Evolutionary conservation across 2,888 invertebrate species (phyloP).

Genomic region (Latrodectus elegans): DNA sequence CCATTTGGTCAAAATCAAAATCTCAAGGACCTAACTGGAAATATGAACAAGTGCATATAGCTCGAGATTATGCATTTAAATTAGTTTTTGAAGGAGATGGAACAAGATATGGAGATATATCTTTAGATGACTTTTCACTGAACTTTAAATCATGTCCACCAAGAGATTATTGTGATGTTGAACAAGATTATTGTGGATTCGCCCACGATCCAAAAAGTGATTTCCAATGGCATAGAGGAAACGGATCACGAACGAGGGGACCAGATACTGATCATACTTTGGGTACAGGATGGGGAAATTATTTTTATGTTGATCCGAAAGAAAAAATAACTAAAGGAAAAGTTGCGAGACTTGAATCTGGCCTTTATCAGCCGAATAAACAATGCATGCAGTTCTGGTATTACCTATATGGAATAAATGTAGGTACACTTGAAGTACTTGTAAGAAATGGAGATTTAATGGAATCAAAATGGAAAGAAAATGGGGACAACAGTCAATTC

Average conservation of each 20-base stretch:
- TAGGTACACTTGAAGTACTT: conserved; percentile 66
- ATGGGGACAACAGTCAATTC: conserved; percentile 40
- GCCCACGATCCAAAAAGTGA: conserved; percentile 50
- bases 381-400: conserved; percentile 70
- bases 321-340: conserved; percentile 9
- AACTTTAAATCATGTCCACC: conserved; percentile 57
- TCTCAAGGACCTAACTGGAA: conserved; percentile 68
- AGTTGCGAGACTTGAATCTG: conserved; percentile 55
- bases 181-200: conserved; percentile 65
- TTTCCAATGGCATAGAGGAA: conserved; percentile 62
- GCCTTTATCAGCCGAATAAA: conserved; percentile 39
- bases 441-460: conserved; percentile 43
- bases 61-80: conserved; percentile 36
- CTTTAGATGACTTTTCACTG: conserved; percentile 64
- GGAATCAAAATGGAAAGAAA: conserved; percentile 50
- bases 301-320: conserved; percentile 55
- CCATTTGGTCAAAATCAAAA: conserved; percentile 39
- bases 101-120: conserved; percentile 53
- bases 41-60: conserved; percentile 61
- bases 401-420: conserved; percentile 64
- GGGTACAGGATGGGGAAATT: conserved; percentile 47
- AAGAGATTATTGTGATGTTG: conserved; percentile 66
- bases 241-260: conserved; percentile 40
- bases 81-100: conserved; percentile 58
- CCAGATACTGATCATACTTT: conserved; percentile 69